Percentiles rank a stretch among this genome's conserved stretches.
Evolutionary conservation across 2,888 invertebrate species (phyloP).

Genomic region (Rhagium mordax): DNA sequence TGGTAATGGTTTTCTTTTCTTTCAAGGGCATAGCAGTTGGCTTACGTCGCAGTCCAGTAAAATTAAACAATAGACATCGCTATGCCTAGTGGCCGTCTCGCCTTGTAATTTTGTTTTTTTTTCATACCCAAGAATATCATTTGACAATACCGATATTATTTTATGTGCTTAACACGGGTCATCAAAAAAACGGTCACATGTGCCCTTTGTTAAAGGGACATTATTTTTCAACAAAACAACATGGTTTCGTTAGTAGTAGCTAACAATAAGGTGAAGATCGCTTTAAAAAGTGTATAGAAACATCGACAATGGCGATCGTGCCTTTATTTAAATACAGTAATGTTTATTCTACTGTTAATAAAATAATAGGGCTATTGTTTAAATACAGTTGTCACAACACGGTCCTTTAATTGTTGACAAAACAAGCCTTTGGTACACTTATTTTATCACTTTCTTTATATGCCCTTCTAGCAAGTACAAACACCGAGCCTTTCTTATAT

Average conservation of each 20-base stretch:
- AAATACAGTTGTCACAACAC: neutral
- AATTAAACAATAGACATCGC: constrained; percentile 67
- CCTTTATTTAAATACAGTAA: constrained; percentile 17
- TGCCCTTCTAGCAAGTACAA: no score
- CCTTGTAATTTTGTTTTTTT: constrained; percentile 62
- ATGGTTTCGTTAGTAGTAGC: neutral
- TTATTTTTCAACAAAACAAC: constrained; percentile 18
- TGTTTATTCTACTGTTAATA: constrained; percentile 13
- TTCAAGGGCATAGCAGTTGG: constrained; percentile 62
- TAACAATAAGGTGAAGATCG: neutral
- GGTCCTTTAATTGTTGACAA: neutral
- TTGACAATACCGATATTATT: constrained; percentile 61
- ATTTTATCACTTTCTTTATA: no score
- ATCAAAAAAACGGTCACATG: constrained; percentile 13
- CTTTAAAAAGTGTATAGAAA: neutral
- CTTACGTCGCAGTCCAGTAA: constrained; percentile 68
- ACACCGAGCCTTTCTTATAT: no score
- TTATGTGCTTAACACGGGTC: constrained; percentile 34
- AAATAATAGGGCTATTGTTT: constrained; percentile 26
- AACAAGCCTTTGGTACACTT: no score
- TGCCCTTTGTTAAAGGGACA: constrained; percentile 6
- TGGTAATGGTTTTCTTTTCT: constrained; percentile 39
- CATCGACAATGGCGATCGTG: constrained; percentile 9
- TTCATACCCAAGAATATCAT: constrained; percentile 59
- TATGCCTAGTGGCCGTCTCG: constrained; percentile 67